These are phyloP conservation scores for Apeira syringaria DNA, from an alignment of 2,888 invertebrate species.

Conservation along the genomic window DNA sequence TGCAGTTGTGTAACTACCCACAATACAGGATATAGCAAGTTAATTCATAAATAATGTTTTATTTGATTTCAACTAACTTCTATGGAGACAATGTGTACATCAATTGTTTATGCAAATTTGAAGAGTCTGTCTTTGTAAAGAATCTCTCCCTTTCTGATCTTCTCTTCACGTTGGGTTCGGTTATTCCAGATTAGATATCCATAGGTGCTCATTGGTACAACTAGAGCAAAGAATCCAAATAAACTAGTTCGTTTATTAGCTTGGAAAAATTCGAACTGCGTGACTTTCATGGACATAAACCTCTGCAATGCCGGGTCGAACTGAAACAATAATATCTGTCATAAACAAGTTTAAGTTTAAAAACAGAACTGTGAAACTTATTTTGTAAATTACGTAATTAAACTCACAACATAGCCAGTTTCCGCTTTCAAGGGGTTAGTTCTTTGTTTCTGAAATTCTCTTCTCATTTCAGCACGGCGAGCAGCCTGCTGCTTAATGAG, in stretches of 20 bases:
- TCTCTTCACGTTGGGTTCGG: conserved; percentile 80
- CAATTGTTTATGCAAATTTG: conserved; percentile 83
- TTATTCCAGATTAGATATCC: conserved; percentile 79
- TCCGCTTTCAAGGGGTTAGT: conserved; percentile 88
- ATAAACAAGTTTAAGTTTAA: too few relatives aligned
- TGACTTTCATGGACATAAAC: conserved; percentile 88
- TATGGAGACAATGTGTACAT: conserved; percentile 5
- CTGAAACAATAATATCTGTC: conserved; percentile 76
- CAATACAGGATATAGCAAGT: neutral
- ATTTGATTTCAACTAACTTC: conserved; percentile 12
- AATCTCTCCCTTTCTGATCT: conserved; percentile 88
- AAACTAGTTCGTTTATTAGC: conserved; percentile 84
- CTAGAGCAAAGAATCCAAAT: conserved; percentile 73
- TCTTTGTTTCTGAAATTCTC: conserved; percentile 88
- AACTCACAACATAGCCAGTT: conserved; percentile 89
- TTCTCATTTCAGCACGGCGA: conserved; percentile 83
- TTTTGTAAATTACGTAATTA: conserved; percentile 66
- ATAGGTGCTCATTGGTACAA: conserved; percentile 82
- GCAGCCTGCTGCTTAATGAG: conserved; percentile 84
- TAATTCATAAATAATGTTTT: conserved; percentile 11
- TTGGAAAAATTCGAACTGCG: conserved; percentile 86
- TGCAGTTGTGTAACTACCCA: neutral
- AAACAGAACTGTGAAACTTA: too few relatives aligned
- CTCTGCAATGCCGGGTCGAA: conserved; percentile 92
- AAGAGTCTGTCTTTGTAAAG: conserved; percentile 89